phyloP scores from a whole-genome alignment of 2,113 vertebrate species.

The Muntiacus reevesi region DNA sequence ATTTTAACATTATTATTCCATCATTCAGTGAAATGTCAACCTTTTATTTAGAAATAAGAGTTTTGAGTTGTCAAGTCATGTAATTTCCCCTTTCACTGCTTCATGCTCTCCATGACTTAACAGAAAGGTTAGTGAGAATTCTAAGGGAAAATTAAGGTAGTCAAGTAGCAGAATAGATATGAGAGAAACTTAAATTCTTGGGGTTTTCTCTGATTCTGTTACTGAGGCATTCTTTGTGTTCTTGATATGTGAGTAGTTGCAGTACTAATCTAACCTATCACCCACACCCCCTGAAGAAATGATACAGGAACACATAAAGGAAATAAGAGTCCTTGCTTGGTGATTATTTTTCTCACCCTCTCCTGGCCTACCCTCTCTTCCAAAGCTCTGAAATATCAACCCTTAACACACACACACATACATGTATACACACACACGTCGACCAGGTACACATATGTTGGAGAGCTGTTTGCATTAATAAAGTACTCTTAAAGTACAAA shows the following conservation, averaged over 20 bases:
- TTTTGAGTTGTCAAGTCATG: not conserved
- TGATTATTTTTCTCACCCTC: not conserved
- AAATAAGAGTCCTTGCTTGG: not conserved
- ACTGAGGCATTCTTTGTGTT: not conserved
- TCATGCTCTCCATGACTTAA: not conserved
- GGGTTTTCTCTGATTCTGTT: not conserved
- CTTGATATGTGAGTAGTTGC: not conserved
- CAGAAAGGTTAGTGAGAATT: conserved; percentile 34
- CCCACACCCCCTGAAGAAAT: not conserved
- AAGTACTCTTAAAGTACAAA: not conserved
- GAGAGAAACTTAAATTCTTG: not conserved
- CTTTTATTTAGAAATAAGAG: conserved; percentile 47
- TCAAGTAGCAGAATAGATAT: not conserved
- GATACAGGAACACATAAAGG: not conserved
- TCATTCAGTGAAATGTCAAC: conserved; percentile 9
- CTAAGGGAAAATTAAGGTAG: not conserved
- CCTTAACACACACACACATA: not conserved
- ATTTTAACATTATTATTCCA: conserved; percentile 20
- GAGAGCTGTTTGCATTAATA: not conserved
- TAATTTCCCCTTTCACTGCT: conserved; percentile 7
- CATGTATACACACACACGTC: not conserved
- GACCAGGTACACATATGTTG: fast-evolving
- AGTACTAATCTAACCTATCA: not conserved
- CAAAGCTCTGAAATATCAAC: not conserved
- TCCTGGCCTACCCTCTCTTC: not conserved